phyloP scores from a whole-genome alignment of 1,140 invertebrate species.

The Drosophila neocordata region DNA sequence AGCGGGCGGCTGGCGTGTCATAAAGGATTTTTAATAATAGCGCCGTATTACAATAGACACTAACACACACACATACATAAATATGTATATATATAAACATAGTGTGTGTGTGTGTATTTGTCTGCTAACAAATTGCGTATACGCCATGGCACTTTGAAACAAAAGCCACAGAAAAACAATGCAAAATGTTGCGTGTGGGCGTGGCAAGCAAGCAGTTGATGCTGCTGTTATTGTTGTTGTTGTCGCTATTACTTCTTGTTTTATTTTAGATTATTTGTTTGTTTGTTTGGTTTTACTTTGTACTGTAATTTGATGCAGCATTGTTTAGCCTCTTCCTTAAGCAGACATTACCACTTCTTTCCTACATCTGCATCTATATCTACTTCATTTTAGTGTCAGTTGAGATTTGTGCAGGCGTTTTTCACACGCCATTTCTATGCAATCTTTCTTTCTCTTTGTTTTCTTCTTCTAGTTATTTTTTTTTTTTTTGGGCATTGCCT shows the following conservation, averaged over 20 bases:
- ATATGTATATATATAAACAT: constrained; percentile 13
- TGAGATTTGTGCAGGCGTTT: constrained; percentile 51
- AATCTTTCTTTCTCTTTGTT: constrained; percentile 46
- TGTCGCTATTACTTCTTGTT: neutral
- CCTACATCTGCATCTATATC: neutral
- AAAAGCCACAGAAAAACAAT: constrained; percentile 60
- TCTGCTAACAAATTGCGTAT: constrained; percentile 67
- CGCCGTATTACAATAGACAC: constrained; percentile 77
- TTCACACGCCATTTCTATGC: constrained; percentile 62
- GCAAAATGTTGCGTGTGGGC: constrained; percentile 51
- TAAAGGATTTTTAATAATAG: constrained; percentile 81
- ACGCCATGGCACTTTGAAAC: constrained; percentile 78
- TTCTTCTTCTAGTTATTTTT: too few relatives aligned
- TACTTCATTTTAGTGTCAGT: constrained; percentile 40
- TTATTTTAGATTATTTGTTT: constrained; percentile 30
- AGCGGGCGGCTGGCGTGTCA: constrained; percentile 65
- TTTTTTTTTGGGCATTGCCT: constrained; percentile 28
- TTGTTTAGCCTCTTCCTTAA: constrained; percentile 62
- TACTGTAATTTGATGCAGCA: constrained; percentile 75
- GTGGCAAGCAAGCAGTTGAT: constrained; percentile 22
- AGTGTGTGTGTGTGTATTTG: neutral
- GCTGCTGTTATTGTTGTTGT: neutral
- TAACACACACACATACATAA: constrained; percentile 26
- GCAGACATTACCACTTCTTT: constrained; percentile 16
- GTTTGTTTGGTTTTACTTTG: constrained; percentile 58